phyloP scores from a whole-genome alignment of 1,140 invertebrate genomes.

The Drosophila virilis region DNA sequence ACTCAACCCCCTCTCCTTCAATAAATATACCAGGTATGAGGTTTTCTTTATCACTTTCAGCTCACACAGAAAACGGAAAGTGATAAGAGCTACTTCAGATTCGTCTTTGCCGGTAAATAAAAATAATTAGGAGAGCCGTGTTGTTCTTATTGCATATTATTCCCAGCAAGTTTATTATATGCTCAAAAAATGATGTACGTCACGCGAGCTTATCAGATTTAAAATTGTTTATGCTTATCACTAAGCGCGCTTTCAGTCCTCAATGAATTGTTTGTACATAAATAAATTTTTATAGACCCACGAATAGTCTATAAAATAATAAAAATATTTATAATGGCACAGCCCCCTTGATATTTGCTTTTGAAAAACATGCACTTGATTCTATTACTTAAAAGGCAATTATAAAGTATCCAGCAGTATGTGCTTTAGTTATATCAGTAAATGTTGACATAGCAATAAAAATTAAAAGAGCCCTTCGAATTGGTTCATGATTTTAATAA shows the following conservation, averaged over 20 bases:
- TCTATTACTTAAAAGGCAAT: no score
- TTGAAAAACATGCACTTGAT: not conserved
- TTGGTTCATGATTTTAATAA: conserved; percentile 62
- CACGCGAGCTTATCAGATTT: conserved; percentile 15
- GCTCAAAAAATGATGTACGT: conserved; percentile 1
- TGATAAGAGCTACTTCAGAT: not conserved
- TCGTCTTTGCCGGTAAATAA: not conserved
- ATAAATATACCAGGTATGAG: no score
- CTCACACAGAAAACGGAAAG: not conserved
- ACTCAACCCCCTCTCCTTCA: no score
- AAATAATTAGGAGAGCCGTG: no score
- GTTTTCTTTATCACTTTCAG: no score
- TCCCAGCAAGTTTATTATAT: not conserved
- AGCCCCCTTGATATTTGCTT: not conserved
- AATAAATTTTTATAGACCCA: conserved; percentile 5
- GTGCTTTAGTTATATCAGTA: not conserved
- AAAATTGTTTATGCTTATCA: not conserved
- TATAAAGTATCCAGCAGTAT: not conserved
- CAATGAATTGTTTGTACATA: not conserved
- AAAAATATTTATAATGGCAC: not conserved
- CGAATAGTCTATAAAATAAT: not conserved
- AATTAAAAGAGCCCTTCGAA: conserved; percentile 27
- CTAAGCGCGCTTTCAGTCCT: not conserved
- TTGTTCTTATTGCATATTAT: no score
- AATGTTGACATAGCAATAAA: not conserved